Evolutionary conservation across 2,797 vertebrate species (phyloP).

Genomic region (Notolabrus celidotus): DNA sequence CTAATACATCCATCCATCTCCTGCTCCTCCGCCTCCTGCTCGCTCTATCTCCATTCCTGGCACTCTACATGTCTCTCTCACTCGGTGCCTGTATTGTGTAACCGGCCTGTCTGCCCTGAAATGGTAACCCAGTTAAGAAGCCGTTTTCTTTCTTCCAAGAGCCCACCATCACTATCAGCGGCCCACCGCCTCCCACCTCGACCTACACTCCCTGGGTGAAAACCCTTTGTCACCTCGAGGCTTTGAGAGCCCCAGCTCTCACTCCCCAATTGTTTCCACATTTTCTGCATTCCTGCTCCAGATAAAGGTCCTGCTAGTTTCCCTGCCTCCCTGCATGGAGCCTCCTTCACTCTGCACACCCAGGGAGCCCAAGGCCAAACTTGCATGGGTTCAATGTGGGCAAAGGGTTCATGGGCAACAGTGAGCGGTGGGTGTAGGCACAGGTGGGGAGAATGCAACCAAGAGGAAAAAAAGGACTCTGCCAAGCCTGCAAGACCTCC

Average conservation of each 20-base stretch:
- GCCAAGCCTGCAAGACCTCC: constrained; percentile 67
- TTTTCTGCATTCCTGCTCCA: constrained; percentile 89
- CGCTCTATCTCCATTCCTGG: constrained; percentile 71
- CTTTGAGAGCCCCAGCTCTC: constrained; percentile 82
- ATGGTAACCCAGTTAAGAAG: constrained; percentile 85
- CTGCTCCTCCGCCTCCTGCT: constrained; percentile 55
- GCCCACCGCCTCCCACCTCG: constrained; percentile 67
- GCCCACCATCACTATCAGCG: constrained; percentile 65
- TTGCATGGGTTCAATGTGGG: constrained; percentile 27
- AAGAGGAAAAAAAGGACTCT: constrained; percentile 48
- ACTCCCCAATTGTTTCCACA: constrained; percentile 86
- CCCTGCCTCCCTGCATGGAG: constrained; percentile 59
- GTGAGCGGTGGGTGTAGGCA: constrained; percentile 41
- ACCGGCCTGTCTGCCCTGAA: constrained; percentile 81
- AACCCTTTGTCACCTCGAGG: constrained; percentile 86
- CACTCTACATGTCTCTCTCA: constrained; percentile 72
- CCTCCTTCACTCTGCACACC: constrained; percentile 50
- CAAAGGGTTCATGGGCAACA: constrained; percentile 26
- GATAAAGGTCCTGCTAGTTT: constrained; percentile 83
- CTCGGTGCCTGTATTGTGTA: constrained; percentile 80
- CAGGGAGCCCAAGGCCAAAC: constrained; percentile 45
- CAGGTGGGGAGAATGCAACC: constrained; percentile 50
- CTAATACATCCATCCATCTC: constrained; percentile 78
- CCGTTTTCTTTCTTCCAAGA: constrained; percentile 67
- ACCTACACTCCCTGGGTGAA: constrained; percentile 76